Base-by-base conservation (phyloP, 2,888 invertebrate species). In the Cheilosia vulpina region DNA sequence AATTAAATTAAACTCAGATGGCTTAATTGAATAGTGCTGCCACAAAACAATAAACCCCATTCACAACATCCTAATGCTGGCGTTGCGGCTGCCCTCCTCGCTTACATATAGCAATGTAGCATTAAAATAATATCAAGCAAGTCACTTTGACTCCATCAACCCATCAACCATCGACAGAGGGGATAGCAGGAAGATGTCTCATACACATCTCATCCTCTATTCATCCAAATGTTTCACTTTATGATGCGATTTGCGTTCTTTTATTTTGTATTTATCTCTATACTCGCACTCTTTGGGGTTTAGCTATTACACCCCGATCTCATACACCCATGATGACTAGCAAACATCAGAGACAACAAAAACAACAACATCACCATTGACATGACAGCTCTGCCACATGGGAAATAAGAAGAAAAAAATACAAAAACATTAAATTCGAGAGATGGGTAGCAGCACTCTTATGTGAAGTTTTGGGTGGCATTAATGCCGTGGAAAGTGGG, bases 1-100 rank as follows among this genome's bases (percentile, higher is more conserved):
- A 85, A 85, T 85, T 85, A 85, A 80, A 84, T 84, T 80, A 84
- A 72, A 85, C 76, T 85, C 85, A 85, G 81, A 85, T 81, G 85
- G 85, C 69, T 77, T 81, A 85, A 85, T 85, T 85, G 85, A 85
- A 85, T 85, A 81, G 85, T 76, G 57, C 81, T 85, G 85, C 85
- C 85, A 68, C 85, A 81, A 76, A 85, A 85, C 85, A 85, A 85
- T 85, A 80, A 85, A 85, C 85, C 80, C 85, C 76, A 85, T 85
- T 85, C 85, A 85, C 62, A 85, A 53, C 81, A 72, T 72, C 76
- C 76, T 72, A 85, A 81, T 77, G 76, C 72, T 63, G 41, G 38
- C 27, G 57, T 17, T 47, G 55, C 53, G 45, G 55, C 19, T 43
- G 45, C 55, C 57, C 58, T 65, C 84, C 47, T 47, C 66, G 63